Evolutionary conservation across 2,113 vertebrate genomes (phyloP).

Genomic region (Malurus melanocephalus): DNA sequence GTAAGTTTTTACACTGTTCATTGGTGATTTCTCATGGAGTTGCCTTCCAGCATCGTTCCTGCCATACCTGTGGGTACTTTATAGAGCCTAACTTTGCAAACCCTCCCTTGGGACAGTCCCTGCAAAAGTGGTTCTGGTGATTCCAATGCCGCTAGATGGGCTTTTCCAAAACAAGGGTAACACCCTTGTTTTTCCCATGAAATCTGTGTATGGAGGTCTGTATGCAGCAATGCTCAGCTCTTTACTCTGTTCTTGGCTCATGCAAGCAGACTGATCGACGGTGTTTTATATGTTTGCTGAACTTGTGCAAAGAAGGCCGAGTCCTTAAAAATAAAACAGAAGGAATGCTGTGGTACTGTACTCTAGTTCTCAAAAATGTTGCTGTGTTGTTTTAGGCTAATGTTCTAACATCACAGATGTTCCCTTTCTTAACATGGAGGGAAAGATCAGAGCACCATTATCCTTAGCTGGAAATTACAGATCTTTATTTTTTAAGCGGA

Average conservation of each 20-base stretch:
- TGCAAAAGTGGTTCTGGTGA: not conserved
- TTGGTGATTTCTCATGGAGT: not conserved
- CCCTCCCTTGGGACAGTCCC: not conserved
- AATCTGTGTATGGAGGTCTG: not conserved
- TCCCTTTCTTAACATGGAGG: constrained; percentile 10
- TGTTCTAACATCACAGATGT: not conserved
- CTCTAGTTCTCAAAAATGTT: not conserved
- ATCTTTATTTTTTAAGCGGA: not conserved
- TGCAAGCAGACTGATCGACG: not conserved
- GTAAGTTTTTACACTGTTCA: not conserved
- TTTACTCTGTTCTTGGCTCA: not conserved
- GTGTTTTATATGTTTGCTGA: not conserved
- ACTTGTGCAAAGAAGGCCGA: not conserved
- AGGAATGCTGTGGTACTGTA: not conserved
- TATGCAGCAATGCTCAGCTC: not conserved
- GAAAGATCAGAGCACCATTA: not conserved
- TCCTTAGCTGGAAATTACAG: not conserved
- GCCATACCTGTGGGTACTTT: not conserved
- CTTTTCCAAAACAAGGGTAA: not conserved
- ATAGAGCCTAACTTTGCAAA: not conserved
- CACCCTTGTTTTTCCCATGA: not conserved
- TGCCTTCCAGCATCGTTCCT: not conserved
- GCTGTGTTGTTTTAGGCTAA: constrained; percentile 18
- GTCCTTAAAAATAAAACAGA: constrained; percentile 22
- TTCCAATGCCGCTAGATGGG: not conserved